Evolutionary conservation across 2,888 invertebrate genomes (phyloP).

Genomic region (Achlya flavicornis): DNA sequence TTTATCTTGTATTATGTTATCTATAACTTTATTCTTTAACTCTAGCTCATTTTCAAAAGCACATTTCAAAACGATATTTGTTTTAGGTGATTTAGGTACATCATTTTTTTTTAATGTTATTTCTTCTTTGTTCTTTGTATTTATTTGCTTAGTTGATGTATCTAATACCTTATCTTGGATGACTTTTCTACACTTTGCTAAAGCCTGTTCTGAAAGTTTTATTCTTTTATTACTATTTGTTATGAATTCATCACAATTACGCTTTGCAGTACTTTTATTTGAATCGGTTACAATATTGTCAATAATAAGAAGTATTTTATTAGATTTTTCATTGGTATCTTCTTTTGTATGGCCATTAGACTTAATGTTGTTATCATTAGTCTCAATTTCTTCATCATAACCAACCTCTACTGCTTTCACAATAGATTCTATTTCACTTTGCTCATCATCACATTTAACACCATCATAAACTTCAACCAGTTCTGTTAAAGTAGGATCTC

Average conservation of each 20-base stretch:
- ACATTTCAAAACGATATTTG: slow-evolving; percentile 14
- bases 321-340: background rate
- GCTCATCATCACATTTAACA: slow-evolving; percentile 12
- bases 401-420: slow-evolving; percentile 11
- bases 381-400: slow-evolving; percentile 2
- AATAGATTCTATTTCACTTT: slow-evolving; percentile 3
- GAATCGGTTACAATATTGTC: background rate
- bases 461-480: slow-evolving; percentile 48
- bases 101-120: background rate
- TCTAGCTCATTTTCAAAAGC: slow-evolving; percentile 9
- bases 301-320: background rate
- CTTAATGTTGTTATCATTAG: slow-evolving; percentile 1
- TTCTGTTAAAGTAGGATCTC: slow-evolving; percentile 46
- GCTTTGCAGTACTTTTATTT: slow-evolving; percentile 11
- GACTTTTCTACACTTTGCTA: slow-evolving; percentile 40
- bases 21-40: slow-evolving; percentile 20
- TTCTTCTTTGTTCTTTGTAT: background rate
- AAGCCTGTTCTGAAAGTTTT: slow-evolving; percentile 46
- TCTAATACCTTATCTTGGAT: slow-evolving; percentile 29
- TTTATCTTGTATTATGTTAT: slow-evolving; percentile 31
- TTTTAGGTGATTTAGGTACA: slow-evolving; percentile 10
- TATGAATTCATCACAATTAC: slow-evolving; percentile 50
- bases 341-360: slow-evolving; percentile 9
- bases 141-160: background rate
- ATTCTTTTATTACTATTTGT: slow-evolving; percentile 64